Base-by-base conservation (phyloP, 1,140 invertebrate genomes). In the Caerostris darwini region DNA sequence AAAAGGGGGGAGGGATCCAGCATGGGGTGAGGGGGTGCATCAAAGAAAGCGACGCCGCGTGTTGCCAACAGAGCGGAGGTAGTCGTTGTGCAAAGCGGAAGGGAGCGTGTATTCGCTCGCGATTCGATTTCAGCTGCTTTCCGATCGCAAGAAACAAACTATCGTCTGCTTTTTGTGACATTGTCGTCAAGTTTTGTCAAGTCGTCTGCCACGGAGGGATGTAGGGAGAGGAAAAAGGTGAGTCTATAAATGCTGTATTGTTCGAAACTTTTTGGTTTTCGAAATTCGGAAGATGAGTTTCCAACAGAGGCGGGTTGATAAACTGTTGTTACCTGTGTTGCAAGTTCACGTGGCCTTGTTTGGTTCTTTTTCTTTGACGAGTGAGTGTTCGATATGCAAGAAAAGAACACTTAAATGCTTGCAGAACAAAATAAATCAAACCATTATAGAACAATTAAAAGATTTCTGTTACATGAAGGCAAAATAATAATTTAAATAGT, bases 1-100 rank as follows among this genome's bases (percentile, higher is more conserved):
- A 77, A 77, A 77, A 53, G 14, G 19, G 34, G 34, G 34, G 4
- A 50, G 50, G 19, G 71, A 19, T 5, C 8, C 19, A 34, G 69
- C 8, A 34, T 19, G 19, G 85, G 7, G n/a, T 19, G 58, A 34
- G 19, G 17, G 19, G 6, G 34, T 54, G 85, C 64, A 34, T 19
- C 14, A 14, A 87, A 87, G 85, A 64, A 87, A 87, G 59, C 85
- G 85, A 87, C 85, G 85, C 85, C 85, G 85, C 85, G 85, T 87
- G 85, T 59, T 87, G 71, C 71, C 71, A 77, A 5, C 71, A 87
- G 59, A 87, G 85, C 58, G 59, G 58, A 64, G 85, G 85, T 87
- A 67, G 85, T 59, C 85, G 57, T 53, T 59, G 85, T 19, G 8
- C 10, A 17, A 6, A 17, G 58, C 7, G 3, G 85, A 19, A 61